Evolutionary conservation across 1,140 invertebrate species (phyloP), one percentile per base, ranked within the genome.

Genomic region (Eueides isabella): DNA sequence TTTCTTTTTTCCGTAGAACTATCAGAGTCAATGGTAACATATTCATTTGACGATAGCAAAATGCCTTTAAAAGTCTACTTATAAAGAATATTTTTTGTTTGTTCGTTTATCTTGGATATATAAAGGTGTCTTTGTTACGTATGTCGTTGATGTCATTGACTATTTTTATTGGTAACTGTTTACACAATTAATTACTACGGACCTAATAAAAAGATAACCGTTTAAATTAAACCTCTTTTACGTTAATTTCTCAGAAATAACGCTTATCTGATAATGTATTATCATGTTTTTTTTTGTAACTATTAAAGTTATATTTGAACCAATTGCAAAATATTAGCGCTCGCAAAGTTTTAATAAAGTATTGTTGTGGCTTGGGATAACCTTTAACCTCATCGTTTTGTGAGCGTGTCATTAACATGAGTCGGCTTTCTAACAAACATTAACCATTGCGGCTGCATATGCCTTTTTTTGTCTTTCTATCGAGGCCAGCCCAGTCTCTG

Each of bases 361-460:
- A 85, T 92, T 92, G 91, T 92, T 92, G 91, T 92, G 91, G 91
- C 89, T 89, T 92, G 88, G 89, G 87, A 86, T 84, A 79, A 85
- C 66, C 83, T 80, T 79, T 84, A 87, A 88, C 82, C 78, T 80
- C 67, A 77, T 78, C 71, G 76, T 78, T 78, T 76, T 81, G 74
- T 85, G 66, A 75, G 74, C 67, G 71, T 79, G 73, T 85, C 79
- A 85, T 86, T 88, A 87, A 90, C 83, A 85, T 71, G 71, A 76
- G 72, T 80, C 76, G 74, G 84, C 86, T 88, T 90, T 76, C 69
- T 83, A 85, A 87, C 81, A 86, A 77, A 74, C 77, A 83, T 81
- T 84, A 80, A 84, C 78, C 89, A 91, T 92, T 92, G 91, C 91
- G 76, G 84, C 89, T 91, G 91, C 91, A 92, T 92, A 84, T 80